phyloP scores from a whole-genome alignment of 2,888 invertebrate genomes.

The Arctia plantaginis region DNA sequence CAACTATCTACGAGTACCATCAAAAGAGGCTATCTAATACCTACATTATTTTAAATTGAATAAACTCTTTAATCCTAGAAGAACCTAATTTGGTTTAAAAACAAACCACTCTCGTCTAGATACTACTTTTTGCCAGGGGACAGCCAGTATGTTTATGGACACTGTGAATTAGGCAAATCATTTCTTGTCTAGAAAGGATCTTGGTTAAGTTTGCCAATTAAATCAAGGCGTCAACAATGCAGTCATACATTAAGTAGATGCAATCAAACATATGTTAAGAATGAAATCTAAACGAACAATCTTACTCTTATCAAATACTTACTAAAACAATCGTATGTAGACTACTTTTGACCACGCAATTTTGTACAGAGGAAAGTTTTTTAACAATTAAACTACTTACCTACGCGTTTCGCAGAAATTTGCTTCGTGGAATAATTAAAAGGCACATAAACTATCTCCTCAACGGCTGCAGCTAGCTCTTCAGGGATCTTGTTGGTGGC shows the following conservation, averaged over 20 bases:
- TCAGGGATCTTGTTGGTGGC: conserved; percentile 82
- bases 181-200: neutral
- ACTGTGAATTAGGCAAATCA: neutral
- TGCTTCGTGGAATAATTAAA: conserved; percentile 88
- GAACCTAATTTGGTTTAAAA: neutral
- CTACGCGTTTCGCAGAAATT: conserved; percentile 79
- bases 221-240: neutral
- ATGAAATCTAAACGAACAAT: neutral
- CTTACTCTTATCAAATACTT: neutral
- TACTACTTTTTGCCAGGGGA: neutral
- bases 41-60: neutral
- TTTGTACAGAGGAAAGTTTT: conserved; percentile 42
- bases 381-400: conserved; percentile 67
- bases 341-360: conserved; percentile 10
- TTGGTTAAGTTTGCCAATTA: neutral
- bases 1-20: too few relatives aligned
- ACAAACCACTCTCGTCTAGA: neutral
- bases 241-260: neutral
- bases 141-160: neutral
- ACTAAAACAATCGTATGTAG: neutral
- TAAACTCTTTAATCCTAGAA: neutral
- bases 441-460: conserved; percentile 88
- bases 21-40: neutral
- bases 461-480: conserved; percentile 78
- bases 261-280: neutral